Base-by-base conservation (phyloP, 1,140 invertebrate genomes). In the Bombus sibiricus region DNA sequence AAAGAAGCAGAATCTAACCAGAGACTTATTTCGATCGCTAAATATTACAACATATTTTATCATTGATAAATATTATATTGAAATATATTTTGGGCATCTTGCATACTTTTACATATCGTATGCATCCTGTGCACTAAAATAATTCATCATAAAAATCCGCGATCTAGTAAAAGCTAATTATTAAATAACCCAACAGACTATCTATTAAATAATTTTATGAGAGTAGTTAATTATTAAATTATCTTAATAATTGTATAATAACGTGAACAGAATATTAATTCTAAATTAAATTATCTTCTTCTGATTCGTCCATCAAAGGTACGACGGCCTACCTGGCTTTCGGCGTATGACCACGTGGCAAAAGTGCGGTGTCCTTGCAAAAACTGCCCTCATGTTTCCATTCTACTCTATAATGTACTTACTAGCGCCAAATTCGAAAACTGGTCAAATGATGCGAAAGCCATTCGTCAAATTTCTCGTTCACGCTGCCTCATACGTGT, bases 401-500 rank as follows among this genome's bases (percentile, higher is more conserved):
- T 95, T 98, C 69, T 98, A 98, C 94, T 98, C 98, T 92, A 93
- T 97, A 1, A 94, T 98, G 62, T 99, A 99, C 91, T 97, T 98
- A 95, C 92, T 98, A 25, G 96, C 97, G 0, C 98, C 98, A 0
- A 96, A 97, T 86, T 97, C 97, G 74, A 95, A 96, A 43, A 97
- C 96, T 37, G 98, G 98, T 1, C 97, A 96, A 91, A 95, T 98
- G 6, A 97, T 99, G 96, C 96, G 97, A 86, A 98, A 98, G 92
- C 98, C 98, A 0, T 99, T 99, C 93, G 98, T 99, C 97, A 99
- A 99, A 94, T 99, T 99, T 94, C 96, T 99, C 84, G 97, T 98
- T 82, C 98, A 99, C 92, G 98, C 98, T 0, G 97, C 98, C 1
- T 98, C 98, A 28, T 99, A 99, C 94, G 95, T 98, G 64, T 98